phyloP scores from a whole-genome alignment of 2,888 invertebrate genomes.

The Tortrix viridana region DNA sequence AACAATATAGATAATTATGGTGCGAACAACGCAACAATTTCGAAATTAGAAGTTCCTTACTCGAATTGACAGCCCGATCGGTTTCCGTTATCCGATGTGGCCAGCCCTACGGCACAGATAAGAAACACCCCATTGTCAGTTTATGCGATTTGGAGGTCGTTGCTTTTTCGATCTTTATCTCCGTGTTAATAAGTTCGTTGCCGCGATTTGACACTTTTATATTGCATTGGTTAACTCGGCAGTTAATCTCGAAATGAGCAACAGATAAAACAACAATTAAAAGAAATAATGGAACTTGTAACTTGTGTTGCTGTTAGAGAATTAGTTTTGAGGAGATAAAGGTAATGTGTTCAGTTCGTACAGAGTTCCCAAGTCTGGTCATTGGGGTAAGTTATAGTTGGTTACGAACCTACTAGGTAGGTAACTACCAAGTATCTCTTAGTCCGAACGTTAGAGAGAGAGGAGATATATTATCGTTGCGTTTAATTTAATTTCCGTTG shows the following conservation, averaged over 20 bases:
- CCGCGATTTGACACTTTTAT: conserved; percentile 37
- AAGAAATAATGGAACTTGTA: conserved; percentile 38
- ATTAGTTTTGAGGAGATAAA: neutral
- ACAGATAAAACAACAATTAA: conserved; percentile 48
- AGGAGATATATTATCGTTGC: too few relatives aligned
- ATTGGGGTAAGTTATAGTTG: too few relatives aligned
- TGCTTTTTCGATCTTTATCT: conserved; percentile 33
- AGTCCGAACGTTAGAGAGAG: too few relatives aligned
- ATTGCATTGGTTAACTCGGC: conserved; percentile 49
- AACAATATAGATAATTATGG: too few relatives aligned
- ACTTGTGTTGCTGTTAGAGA: neutral
- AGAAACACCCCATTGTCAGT: conserved; percentile 26
- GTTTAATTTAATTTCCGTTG: too few relatives aligned
- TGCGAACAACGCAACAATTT: neutral
- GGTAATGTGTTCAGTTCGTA: neutral
- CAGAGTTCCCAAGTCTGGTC: too few relatives aligned
- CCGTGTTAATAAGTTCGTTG: conserved; percentile 21
- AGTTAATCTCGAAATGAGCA: conserved; percentile 47
- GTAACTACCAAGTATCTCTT: too few relatives aligned
- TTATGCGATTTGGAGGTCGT: conserved; percentile 31
- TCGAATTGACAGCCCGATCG: conserved; percentile 9
- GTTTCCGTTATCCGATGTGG: conserved; percentile 21
- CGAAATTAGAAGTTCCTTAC: neutral
- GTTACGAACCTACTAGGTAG: too few relatives aligned
- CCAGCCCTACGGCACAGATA: conserved; percentile 15